Base-by-base conservation (phyloP, 2,888 invertebrate genomes). In the Aspidiotus destructor region DNA sequence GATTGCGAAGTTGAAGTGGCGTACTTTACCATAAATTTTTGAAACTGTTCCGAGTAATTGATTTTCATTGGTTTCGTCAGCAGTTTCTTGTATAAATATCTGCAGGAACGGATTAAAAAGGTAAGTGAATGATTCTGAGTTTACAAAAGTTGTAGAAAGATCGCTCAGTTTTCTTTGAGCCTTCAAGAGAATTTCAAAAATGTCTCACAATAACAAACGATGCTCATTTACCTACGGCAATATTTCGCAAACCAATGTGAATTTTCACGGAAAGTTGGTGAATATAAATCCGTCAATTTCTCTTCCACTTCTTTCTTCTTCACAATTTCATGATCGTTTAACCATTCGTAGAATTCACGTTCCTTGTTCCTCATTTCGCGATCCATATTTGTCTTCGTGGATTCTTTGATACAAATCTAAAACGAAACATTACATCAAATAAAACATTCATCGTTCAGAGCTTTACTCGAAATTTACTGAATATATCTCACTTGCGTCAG, bases 11-110 rank as follows among this genome's bases (percentile, higher is more conserved):
- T 63, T 54, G 41, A 53, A 15, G 40, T 54, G 42, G 63, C 54
- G 53, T 63, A 63, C 42, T 63, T 63, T n/a, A 63, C 53, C n/a
- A 63, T 52, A 9, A 63, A 17, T 54, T 63, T 52, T 63, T 54
- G 63, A 54, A 63, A 63, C 54, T 63, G 41, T 10, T 54, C 63
- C 10, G 63, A 54, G 41, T 63, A 63, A 11, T 63, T 42, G n/a
- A 63, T 63, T 44, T 63, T 63, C 28, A 41, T n/a, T 17, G 28
- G 16, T 62, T 62, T 62, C 5, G 28, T 28, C 44, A 42, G 17
- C 17, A 16, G 44, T 9, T 54, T 63, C 53, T 15, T 41, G 17
- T 41, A 40, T 13, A 63, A 9, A 48, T 54, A 63, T 54, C 63
- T 63, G 16, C 16, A 40, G 40, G 52, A 54, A 28, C 28, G 28